Percentiles rank a stretch among this genome's conserved stretches.
Evolutionary conservation across 2,888 invertebrate species (phyloP).

Genomic region (Parnassius smintheus): DNA sequence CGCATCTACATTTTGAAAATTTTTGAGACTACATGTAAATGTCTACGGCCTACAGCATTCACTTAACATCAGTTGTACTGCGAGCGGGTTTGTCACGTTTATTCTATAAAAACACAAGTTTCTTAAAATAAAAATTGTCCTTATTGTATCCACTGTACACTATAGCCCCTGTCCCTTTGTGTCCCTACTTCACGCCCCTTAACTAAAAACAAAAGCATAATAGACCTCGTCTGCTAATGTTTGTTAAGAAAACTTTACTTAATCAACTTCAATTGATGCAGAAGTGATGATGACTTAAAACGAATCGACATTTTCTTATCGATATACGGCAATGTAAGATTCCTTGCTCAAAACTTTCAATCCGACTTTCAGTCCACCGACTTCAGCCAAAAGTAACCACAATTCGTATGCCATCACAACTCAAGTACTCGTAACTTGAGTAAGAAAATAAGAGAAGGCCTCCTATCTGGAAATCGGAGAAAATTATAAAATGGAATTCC

Average conservation of each 20-base stretch:
- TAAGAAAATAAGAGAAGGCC: conserved; percentile 38
- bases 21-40: background rate
- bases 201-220: conserved; percentile 20
- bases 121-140: too few relatives aligned
- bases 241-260: conserved; percentile 31
- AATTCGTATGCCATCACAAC: conserved; percentile 28
- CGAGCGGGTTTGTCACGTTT: background rate
- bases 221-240: conserved; percentile 23
- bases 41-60: background rate
- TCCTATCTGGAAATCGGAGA: conserved; percentile 47
- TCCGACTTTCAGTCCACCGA: conserved; percentile 30
- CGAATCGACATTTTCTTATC: conserved; percentile 38
- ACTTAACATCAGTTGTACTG: background rate
- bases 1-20: background rate
- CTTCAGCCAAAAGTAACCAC: conserved; percentile 28
- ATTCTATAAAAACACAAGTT: too few relatives aligned
- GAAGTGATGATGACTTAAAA: conserved; percentile 38
- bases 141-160: too few relatives aligned
- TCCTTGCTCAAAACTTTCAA: conserved; percentile 30
- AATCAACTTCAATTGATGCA: conserved; percentile 40
- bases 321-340: conserved; percentile 33
- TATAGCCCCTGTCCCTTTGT: background rate
- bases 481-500: conserved; percentile 62
- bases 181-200: conserved; percentile 9
- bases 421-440: conserved; percentile 22